Evolutionary conservation across 2,888 invertebrate species (phyloP).

Genomic region (Thereva nobilitata): DNA sequence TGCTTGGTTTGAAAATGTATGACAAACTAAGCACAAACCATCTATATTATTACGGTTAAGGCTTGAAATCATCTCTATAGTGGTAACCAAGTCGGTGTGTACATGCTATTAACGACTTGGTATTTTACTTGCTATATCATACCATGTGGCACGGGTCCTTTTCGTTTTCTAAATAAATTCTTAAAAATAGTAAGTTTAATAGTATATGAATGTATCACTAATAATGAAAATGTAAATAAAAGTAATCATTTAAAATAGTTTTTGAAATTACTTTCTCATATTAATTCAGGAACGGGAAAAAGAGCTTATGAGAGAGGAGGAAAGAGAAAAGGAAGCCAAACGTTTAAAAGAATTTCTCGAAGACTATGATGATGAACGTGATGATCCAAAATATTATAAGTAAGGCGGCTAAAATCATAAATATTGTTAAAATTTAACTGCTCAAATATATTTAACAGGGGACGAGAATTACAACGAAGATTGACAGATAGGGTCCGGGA

Average conservation of each 20-base stretch:
- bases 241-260: too few relatives aligned
- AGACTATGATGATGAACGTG: slow-evolving; percentile 98
- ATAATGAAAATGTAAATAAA: not conserved
- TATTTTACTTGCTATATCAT: too few relatives aligned
- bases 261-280: not conserved
- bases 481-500: slow-evolving; percentile 91
- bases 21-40: too few relatives aligned
- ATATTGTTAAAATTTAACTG: slow-evolving; percentile 21
- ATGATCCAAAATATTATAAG: slow-evolving; percentile 96
- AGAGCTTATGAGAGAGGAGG: slow-evolving; percentile 81
- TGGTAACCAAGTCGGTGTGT: too few relatives aligned
- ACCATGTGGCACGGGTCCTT: too few relatives aligned
- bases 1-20: too few relatives aligned
- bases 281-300: slow-evolving; percentile 59
- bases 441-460: slow-evolving; percentile 59
- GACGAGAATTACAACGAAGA: slow-evolving; percentile 87
- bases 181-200: too few relatives aligned
- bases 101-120: too few relatives aligned
- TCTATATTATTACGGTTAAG: too few relatives aligned
- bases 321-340: slow-evolving; percentile 89
- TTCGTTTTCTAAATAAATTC: too few relatives aligned
- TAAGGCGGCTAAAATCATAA: slow-evolving; percentile 47
- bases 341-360: slow-evolving; percentile 96
- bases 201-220: too few relatives aligned
- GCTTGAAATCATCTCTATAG: too few relatives aligned